These are phyloP conservation scores for Plagodis pulveraria DNA, from an alignment of 2,888 invertebrate species.

Conservation along the genomic window DNA sequence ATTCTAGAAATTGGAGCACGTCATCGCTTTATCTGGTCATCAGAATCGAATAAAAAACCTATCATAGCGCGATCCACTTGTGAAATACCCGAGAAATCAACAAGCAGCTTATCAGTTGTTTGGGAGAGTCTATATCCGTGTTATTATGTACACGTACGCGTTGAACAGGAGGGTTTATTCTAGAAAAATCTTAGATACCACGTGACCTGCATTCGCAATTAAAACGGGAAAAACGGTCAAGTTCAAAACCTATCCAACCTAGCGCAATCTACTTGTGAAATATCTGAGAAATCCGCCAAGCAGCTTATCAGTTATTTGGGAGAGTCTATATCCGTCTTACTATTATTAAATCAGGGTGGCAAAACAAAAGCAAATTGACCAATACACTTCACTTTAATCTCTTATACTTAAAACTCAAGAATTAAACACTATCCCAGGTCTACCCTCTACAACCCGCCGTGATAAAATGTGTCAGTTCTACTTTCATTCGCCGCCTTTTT, in stretches of 20 bases:
- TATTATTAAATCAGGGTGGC: no score
- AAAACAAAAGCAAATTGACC: no score
- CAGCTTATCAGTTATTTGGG: slow-evolving; percentile 36
- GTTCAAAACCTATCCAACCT: slow-evolving; percentile 28
- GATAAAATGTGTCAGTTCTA: no score
- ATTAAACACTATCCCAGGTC: no score
- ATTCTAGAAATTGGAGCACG: slow-evolving; percentile 9
- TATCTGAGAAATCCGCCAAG: slow-evolving; percentile 36
- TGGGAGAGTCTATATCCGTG: slow-evolving; percentile 24
- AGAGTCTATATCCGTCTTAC: slow-evolving; percentile 27
- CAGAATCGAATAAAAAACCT: slow-evolving; percentile 28
- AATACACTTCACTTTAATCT: no score
- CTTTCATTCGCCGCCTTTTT: no score
- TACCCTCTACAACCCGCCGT: no score
- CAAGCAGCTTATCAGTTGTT: slow-evolving; percentile 31
- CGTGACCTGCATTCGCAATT: no score
- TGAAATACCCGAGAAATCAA: slow-evolving; percentile 37
- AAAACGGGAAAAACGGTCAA: no score
- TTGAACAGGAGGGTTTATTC: slow-evolving; percentile 21
- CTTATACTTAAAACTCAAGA: no score
- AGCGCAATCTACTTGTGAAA: slow-evolving; percentile 35
- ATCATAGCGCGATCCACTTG: slow-evolving; percentile 37
- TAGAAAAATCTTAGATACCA: slow-evolving; percentile 3
- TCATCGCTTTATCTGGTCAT: slow-evolving; percentile 28
- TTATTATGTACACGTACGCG: slow-evolving; percentile 4